Base-by-base conservation (phyloP, 2,888 invertebrate species). In the Thymelicus lineola region DNA sequence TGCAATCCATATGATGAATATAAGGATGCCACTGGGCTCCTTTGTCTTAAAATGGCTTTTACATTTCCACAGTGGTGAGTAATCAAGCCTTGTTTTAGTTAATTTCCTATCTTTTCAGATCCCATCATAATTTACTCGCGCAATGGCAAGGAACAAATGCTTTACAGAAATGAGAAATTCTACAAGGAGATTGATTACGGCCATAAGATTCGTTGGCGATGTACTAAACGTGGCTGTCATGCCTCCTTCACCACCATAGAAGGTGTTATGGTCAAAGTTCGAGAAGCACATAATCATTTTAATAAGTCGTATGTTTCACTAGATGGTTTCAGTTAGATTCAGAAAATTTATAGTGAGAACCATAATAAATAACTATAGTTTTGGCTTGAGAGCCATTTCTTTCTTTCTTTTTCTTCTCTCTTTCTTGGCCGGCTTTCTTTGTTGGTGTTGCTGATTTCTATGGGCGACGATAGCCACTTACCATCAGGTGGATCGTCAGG, bases 121-220 rank as follows among this genome's bases (percentile, higher is more conserved):
- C 7, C 70, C 0, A 69, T 76, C 61, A 17, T 76, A 12, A 50
- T 71, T 6, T 78, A 0, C 36, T 66, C 1, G 68, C 72, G 46
- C 20, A 20, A 10, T 12, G 81, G 82, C 0, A 82, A 75, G 17
- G 75, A 73, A 9, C 76, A 77, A n/a, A 76, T 82, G 75, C 20
- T 81, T 55, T 82, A 78, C 64, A 79, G 77, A 9, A 72, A 73
- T 12, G 71, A 74, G 1, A 82, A 79, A 66, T 82, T 76, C 66
- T 82, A 81, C 53, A 78, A 79, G 66, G 78, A 79, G 15, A 46
- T 69, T 0, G 77, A 76, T 12, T 50, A 58, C 46, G 72, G 71
- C 3, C 12, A 12, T 9, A 70, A 69, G 15, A 42, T 65, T 42
- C 69, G 72, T 12, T 73, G 71, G 72, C 67, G 72, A 10, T 74